Conservation (phyloP, 2,113 vertebrate species). For the Dicentrarchus labrax region DNA sequence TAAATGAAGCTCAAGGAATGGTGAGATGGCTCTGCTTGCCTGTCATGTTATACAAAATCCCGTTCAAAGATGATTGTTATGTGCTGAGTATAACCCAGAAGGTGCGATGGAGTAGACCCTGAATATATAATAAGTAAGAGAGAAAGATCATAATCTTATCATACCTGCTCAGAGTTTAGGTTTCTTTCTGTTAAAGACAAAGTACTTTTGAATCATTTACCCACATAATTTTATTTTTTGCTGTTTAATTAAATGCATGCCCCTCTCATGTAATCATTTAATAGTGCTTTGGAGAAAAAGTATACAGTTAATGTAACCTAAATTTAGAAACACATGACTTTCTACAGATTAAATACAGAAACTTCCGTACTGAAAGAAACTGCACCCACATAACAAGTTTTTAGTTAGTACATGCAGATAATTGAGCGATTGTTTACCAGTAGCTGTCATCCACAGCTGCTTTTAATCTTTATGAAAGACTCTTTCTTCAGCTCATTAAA, state of each 20-base stretch:
- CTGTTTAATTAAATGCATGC: not conserved
- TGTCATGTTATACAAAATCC: conserved; percentile 4
- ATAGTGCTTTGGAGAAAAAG: not conserved
- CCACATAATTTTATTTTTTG: not conserved
- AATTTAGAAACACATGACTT: not conserved
- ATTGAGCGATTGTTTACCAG: conserved; percentile 5
- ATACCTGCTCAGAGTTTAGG: not conserved
- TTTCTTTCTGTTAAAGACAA: not conserved
- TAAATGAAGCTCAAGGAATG: conserved; percentile 4
- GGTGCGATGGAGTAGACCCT: not conserved
- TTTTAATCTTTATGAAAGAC: conserved; percentile 1
- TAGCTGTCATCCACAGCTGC: conserved; percentile 7
- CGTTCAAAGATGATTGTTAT: not conserved
- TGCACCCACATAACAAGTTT: not conserved
- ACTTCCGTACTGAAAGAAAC: not conserved
- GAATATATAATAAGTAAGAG: not conserved
- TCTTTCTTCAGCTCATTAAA: not conserved
- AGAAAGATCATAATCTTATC: not conserved
- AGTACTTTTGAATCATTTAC: not conserved
- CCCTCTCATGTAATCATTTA: not conserved
- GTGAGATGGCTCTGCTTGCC: not conserved
- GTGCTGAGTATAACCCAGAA: not conserved
- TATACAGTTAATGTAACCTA: not conserved
- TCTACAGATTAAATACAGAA: not conserved
- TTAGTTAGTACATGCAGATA: not conserved